These are phyloP conservation scores for Orthonychiurus folsomi DNA, from an alignment of 2,888 invertebrate species.

Conservation along the genomic window DNA sequence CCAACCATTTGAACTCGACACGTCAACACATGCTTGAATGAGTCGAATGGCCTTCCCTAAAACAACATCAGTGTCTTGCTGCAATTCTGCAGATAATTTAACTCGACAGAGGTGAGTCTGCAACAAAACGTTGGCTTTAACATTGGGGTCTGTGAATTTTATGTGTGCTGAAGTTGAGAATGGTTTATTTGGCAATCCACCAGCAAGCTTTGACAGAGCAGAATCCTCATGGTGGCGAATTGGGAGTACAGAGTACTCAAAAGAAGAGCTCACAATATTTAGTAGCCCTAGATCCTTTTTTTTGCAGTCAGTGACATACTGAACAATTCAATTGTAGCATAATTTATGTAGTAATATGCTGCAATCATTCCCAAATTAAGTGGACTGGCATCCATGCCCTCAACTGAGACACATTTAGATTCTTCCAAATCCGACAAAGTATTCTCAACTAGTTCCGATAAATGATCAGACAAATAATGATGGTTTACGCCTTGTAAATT, in stretches of 20 bases:
- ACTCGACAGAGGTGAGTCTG: conserved; percentile 93
- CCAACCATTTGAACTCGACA: conserved; percentile 93
- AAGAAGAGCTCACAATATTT: conserved; percentile 96
- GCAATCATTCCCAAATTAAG: conserved; percentile 99
- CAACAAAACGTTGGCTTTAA: conserved; percentile 88
- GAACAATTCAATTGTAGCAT: conserved; percentile 97
- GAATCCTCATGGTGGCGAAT: conserved; percentile 92
- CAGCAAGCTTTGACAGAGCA: conserved; percentile 59
- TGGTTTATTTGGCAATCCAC: conserved; percentile 57
- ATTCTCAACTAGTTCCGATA: conserved; percentile 94
- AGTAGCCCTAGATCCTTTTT: conserved; percentile 94
- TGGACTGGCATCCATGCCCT: conserved; percentile 94
- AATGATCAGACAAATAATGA: conserved; percentile 92
- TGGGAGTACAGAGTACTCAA: conserved; percentile 89
- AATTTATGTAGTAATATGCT: conserved; percentile 98
- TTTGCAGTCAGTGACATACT: conserved; percentile 91
- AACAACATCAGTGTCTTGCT: conserved; percentile 87
- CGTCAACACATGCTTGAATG: conserved; percentile 89
- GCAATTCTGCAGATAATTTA: conserved; percentile 90
- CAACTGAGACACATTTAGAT: conserved; percentile 93
- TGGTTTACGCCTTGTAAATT: conserved; percentile 95
- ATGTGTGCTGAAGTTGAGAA: conserved; percentile 57
- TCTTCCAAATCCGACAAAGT: conserved; percentile 90
- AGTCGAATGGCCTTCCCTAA: conserved; percentile 67
- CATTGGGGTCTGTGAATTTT: conserved; percentile 91